phyloP scores from a whole-genome alignment of 2,888 invertebrate species.

The Hipparchia semele region DNA sequence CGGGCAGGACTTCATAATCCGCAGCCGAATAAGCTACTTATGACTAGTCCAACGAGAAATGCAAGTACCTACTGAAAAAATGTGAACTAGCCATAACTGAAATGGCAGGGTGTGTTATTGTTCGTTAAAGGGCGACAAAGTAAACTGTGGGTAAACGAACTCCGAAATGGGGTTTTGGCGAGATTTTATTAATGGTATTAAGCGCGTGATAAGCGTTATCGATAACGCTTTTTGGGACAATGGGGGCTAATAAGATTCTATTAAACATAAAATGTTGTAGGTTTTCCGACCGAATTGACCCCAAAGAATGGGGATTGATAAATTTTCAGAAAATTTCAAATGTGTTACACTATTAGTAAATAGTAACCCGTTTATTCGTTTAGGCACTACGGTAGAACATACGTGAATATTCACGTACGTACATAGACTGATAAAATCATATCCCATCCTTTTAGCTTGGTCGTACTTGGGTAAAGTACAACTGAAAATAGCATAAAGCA shows the following conservation, averaged over 20 bases:
- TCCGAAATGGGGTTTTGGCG: conserved; percentile 30
- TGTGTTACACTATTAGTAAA: neutral
- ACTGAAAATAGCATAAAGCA: neutral
- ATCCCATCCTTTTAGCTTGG: too few relatives aligned
- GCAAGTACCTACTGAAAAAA: neutral
- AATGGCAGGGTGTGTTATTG: conserved; percentile 10
- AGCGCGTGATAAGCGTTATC: conserved; percentile 8
- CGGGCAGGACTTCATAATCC: too few relatives aligned
- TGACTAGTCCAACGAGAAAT: neutral
- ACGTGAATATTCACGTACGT: too few relatives aligned
- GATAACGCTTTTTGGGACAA: conserved; percentile 14
- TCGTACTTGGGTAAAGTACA: neutral
- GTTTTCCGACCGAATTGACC: neutral
- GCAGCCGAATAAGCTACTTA: neutral
- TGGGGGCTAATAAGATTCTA: neutral
- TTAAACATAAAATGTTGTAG: neutral
- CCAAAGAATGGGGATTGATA: neutral
- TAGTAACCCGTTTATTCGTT: too few relatives aligned
- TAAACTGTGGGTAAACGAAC: conserved; percentile 34
- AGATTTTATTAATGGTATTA: conserved; percentile 27
- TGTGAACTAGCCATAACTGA: conserved; percentile 7
- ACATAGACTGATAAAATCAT: too few relatives aligned
- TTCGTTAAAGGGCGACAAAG: conserved; percentile 24
- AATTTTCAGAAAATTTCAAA: neutral
- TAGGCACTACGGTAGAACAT: too few relatives aligned